Conservation (phyloP, 2,113 vertebrate genomes). For the Oryzias woworae region DNA sequence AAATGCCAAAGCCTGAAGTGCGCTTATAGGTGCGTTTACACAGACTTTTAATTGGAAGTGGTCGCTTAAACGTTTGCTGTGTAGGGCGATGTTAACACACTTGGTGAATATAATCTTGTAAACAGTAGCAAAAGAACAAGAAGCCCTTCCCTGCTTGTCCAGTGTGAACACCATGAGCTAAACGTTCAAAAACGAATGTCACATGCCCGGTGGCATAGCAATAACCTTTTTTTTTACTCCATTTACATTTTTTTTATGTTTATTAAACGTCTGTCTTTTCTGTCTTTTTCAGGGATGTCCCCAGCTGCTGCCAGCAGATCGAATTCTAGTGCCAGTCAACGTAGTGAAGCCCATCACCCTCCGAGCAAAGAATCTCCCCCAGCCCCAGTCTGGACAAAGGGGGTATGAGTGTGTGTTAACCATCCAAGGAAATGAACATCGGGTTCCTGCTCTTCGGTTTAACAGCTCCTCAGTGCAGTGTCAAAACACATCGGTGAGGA, state of each 20-base stretch:
- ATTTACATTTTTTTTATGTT: neutral
- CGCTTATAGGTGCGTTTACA: no score
- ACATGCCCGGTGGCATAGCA: no score
- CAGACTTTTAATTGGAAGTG: no score
- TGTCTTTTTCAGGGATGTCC: constrained; percentile 86
- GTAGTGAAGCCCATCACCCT: constrained; percentile 96
- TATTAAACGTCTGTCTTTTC: neutral
- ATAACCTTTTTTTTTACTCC: no score
- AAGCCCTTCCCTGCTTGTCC: no score
- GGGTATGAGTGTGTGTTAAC: constrained; percentile 94
- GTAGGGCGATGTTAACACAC: no score
- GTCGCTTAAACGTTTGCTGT: no score
- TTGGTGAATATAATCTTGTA: no score
- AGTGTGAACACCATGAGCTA: no score
- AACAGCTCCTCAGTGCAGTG: constrained; percentile 98
- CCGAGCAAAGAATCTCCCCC: constrained; percentile 94
- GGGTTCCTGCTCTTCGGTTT: constrained; percentile 93
- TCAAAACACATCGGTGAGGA: constrained; percentile 97
- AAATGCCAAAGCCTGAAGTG: no score
- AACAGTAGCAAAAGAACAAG: no score
- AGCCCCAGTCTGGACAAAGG: constrained; percentile 95
- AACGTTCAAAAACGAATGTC: no score
- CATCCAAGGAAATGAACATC: constrained; percentile 90
- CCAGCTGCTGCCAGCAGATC: constrained; percentile 89
- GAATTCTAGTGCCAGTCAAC: constrained; percentile 93